phyloP scores from a whole-genome alignment of 2,797 vertebrate species.

The Lepus oiostolus region DNA sequence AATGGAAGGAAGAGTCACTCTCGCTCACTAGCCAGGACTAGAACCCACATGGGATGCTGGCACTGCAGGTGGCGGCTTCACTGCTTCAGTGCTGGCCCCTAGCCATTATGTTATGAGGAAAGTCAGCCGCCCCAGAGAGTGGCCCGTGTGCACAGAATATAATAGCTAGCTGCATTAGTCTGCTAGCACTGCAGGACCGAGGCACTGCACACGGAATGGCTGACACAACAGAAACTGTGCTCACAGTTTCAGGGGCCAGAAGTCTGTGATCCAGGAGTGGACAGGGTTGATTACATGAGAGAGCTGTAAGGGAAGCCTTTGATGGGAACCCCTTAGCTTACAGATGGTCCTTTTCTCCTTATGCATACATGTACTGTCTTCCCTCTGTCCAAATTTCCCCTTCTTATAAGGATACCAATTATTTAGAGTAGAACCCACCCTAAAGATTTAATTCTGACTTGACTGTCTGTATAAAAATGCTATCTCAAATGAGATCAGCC shows the following conservation, averaged over 20 bases:
- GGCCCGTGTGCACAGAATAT: neutral
- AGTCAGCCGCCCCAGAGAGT: neutral
- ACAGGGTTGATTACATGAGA: neutral
- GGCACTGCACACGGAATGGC: neutral
- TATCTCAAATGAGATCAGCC: neutral
- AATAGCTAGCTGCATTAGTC: neutral
- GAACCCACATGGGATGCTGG: too few relatives aligned
- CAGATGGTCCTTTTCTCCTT: neutral
- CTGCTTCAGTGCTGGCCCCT: too few relatives aligned
- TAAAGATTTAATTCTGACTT: neutral
- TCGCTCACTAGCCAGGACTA: too few relatives aligned
- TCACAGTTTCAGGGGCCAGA: neutral
- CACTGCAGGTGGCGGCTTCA: too few relatives aligned
- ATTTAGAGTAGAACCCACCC: neutral
- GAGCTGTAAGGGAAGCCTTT: neutral
- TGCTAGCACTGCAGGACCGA: neutral
- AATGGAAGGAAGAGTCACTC: too few relatives aligned
- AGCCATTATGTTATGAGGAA: neutral
- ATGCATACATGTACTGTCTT: neutral
- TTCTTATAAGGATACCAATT: neutral
- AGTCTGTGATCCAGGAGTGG: neutral
- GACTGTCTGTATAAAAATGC: neutral
- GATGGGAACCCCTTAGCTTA: neutral
- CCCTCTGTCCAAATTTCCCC: neutral
- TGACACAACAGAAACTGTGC: neutral